Evolutionary conservation across 2,888 invertebrate genomes (phyloP).

Genomic region (Mesorhabditis spiculigera): DNA sequence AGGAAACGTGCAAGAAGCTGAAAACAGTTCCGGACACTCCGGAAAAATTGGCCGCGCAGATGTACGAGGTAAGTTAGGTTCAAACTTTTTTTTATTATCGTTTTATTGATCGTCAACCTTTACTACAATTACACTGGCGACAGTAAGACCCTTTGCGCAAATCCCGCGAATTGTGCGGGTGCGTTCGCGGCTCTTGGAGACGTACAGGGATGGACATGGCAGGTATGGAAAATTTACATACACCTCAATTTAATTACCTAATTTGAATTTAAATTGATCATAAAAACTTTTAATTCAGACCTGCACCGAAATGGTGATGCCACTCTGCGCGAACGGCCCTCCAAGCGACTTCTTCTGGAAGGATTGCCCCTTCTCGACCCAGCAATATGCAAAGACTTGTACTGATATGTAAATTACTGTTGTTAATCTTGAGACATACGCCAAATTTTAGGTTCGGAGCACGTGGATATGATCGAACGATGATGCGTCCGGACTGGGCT

Average conservation of each 20-base stretch:
- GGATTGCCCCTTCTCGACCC: constrained; percentile 44
- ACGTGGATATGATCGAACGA: constrained; percentile 63
- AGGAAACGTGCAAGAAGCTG: constrained; percentile 66
- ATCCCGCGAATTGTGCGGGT: constrained; percentile 32
- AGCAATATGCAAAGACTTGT: constrained; percentile 66
- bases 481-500: constrained; percentile 71
- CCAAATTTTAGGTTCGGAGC: constrained; percentile 22
- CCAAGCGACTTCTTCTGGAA: constrained; percentile 53
- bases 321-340: constrained; percentile 76
- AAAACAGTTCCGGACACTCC: constrained; percentile 56
- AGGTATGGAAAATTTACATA: constrained; percentile 19
- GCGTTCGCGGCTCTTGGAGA: constrained; percentile 43
- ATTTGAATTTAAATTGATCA: not conserved
- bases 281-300: too few relatives aligned
- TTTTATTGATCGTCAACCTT: constrained; percentile 26
- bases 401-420: constrained; percentile 66
- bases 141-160: constrained; percentile 37
- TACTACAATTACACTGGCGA: constrained; percentile 37
- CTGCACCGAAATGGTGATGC: constrained; percentile 96
- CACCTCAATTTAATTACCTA: not conserved
- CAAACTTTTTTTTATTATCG: not conserved
- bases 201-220: constrained; percentile 54
- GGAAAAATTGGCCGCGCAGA: constrained; percentile 28
- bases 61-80: constrained; percentile 23
- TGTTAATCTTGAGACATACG: constrained; percentile 7